phyloP scores from a whole-genome alignment of 2,797 vertebrate genomes.

The Crax fasciolata region DNA sequence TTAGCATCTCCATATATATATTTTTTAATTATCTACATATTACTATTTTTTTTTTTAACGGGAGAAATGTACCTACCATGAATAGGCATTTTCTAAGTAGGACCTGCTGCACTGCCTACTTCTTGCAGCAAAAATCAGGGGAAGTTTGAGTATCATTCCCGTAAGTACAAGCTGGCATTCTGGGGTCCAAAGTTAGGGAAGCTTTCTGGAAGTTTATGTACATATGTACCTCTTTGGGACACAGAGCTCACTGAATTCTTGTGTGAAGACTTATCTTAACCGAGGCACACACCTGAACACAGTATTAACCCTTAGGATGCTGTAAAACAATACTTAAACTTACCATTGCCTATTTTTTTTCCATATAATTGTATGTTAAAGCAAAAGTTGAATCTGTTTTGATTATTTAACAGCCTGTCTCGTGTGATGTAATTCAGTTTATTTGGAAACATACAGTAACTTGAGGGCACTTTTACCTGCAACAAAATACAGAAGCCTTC shows the following conservation, averaged over 20 bases:
- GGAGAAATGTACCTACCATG: background rate
- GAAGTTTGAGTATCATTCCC: background rate
- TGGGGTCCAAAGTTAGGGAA: background rate
- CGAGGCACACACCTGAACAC: background rate
- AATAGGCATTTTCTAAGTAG: background rate
- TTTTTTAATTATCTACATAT: background rate
- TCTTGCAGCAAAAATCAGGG: background rate
- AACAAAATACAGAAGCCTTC: conserved; percentile 88
- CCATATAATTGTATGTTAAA: background rate
- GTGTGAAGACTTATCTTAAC: background rate
- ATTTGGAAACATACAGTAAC: background rate
- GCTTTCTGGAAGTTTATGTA: rapidly evolving
- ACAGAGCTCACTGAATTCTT: background rate
- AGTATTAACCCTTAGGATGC: background rate
- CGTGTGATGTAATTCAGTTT: background rate
- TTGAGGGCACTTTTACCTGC: conserved; percentile 83
- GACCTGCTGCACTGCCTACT: background rate
- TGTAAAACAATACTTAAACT: background rate
- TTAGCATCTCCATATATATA: background rate
- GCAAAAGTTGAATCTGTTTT: background rate
- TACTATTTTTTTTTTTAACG: background rate
- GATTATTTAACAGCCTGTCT: background rate
- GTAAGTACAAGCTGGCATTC: background rate
- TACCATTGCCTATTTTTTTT: background rate
- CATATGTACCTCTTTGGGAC: background rate